Evolutionary conservation across 2,888 invertebrate species (phyloP).

Genomic region (Chalcis sispes): DNA sequence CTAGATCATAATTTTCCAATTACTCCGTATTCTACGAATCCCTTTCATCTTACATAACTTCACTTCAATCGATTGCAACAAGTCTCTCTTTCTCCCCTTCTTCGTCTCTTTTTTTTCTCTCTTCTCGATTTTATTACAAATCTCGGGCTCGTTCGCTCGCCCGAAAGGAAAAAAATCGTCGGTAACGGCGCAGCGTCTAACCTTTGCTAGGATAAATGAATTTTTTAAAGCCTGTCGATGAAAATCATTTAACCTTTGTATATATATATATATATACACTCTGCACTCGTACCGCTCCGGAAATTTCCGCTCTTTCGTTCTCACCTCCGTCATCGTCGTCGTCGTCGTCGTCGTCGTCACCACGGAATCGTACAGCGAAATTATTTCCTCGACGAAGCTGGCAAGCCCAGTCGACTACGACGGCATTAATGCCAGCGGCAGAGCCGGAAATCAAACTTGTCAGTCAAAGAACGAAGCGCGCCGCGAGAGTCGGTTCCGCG

Average conservation of each 20-base stretch:
- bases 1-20: no score
- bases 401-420: not conserved
- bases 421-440: conserved; percentile 61
- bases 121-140: no score
- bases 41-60: no score
- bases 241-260: conserved; percentile 47
- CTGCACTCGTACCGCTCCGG: conserved; percentile 2
- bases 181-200: no score
- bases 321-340: conserved; percentile 4
- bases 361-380: conserved; percentile 34
- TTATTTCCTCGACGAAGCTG: conserved; percentile 50
- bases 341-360: conserved; percentile 5
- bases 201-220: not conserved
- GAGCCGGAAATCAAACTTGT: conserved; percentile 59
- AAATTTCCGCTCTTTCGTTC: conserved; percentile 35
- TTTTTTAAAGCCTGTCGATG: conserved; percentile 42
- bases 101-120: no score
- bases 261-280: not conserved
- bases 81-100: no score
- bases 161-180: no score
- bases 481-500: not conserved
- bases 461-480: conserved; percentile 48
- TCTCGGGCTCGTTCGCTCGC: no score
- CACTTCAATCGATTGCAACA: no score
- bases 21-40: no score